Percentiles rank a stretch among this genome's conserved stretches.
These are phyloP conservation scores for Anarrhichthys ocellatus DNA, from an alignment of 2,113 vertebrate genomes.

Conservation along the genomic window DNA sequence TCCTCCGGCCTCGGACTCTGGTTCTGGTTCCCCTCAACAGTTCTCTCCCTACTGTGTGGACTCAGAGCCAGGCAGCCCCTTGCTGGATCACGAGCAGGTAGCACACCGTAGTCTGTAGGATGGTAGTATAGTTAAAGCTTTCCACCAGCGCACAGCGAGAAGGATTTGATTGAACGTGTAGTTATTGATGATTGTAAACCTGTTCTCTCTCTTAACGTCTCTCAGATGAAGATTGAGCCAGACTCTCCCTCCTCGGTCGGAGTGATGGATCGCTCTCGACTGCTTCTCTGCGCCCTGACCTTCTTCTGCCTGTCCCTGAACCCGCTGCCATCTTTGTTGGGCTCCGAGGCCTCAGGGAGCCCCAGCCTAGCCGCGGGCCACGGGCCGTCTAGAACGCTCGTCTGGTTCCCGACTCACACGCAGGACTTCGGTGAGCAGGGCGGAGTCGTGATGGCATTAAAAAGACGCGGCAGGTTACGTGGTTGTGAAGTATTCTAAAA, in stretches of 20 bases:
- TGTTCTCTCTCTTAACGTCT: background rate
- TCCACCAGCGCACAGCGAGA: background rate
- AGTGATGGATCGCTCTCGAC: constrained; percentile 98
- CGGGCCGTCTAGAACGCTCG: constrained; percentile 84
- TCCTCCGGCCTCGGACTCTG: constrained; percentile 94
- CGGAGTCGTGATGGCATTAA: no score
- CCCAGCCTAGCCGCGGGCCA: constrained; percentile 61
- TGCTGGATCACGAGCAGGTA: constrained; percentile 94
- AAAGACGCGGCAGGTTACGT: background rate
- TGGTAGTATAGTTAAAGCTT: background rate
- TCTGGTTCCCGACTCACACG: constrained; percentile 85
- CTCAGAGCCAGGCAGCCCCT: constrained; percentile 95
- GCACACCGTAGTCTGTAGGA: background rate
- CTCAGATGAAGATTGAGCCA: constrained; percentile 95
- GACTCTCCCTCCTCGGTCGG: constrained; percentile 91
- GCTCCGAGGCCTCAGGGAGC: constrained; percentile 67
- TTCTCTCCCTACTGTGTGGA: constrained; percentile 97
- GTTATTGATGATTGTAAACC: background rate
- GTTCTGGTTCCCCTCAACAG: constrained; percentile 90
- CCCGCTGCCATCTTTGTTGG: constrained; percentile 92
- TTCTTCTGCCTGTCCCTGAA: constrained; percentile 97
- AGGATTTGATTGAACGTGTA: background rate
- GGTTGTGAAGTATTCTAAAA: background rate
- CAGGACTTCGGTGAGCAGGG: constrained; percentile 80
- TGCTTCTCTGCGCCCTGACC: constrained; percentile 95